These are phyloP conservation scores for Itoplectis maculator DNA, from an alignment of 2,888 invertebrate genomes.

Conservation along the genomic window DNA sequence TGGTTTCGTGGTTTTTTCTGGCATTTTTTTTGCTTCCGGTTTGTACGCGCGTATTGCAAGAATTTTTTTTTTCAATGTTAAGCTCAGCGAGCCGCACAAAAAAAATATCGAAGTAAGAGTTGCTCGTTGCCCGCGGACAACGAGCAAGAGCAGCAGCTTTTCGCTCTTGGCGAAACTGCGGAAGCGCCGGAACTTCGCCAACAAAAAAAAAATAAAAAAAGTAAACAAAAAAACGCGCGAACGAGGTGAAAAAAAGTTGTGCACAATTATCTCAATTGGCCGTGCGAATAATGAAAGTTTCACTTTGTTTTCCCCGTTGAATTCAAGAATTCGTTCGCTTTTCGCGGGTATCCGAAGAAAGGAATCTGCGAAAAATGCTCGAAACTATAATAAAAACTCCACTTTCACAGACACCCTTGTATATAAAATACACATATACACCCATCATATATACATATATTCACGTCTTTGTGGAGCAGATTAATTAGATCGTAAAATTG, in stretches of 20 bases:
- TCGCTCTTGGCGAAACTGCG: background rate
- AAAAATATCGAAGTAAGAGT: background rate
- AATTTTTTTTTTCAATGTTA: too few relatives aligned
- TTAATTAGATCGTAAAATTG: slow-evolving; percentile 64
- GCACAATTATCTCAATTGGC: slow-evolving; percentile 3
- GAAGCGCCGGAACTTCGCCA: background rate
- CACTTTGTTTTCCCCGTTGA: slow-evolving; percentile 20
- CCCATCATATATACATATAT: background rate
- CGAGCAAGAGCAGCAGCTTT: background rate
- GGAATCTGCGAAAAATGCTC: background rate
- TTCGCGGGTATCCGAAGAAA: slow-evolving; percentile 5
- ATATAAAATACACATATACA: background rate
- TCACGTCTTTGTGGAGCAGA: slow-evolving; percentile 34
- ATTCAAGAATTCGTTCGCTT: slow-evolving; percentile 15
- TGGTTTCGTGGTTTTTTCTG: too few relatives aligned
- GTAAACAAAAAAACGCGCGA: too few relatives aligned
- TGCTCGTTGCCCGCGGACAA: background rate
- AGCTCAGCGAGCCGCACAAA: background rate
- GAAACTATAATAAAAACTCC: background rate
- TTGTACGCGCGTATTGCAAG: too few relatives aligned
- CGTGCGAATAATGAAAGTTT: background rate
- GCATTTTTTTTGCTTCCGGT: too few relatives aligned
- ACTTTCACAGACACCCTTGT: background rate
- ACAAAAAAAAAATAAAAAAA: background rate
- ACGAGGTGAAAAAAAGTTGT: background rate